Base-by-base conservation (phyloP, 2,888 invertebrate genomes). In the Scaeva pyrastri region DNA sequence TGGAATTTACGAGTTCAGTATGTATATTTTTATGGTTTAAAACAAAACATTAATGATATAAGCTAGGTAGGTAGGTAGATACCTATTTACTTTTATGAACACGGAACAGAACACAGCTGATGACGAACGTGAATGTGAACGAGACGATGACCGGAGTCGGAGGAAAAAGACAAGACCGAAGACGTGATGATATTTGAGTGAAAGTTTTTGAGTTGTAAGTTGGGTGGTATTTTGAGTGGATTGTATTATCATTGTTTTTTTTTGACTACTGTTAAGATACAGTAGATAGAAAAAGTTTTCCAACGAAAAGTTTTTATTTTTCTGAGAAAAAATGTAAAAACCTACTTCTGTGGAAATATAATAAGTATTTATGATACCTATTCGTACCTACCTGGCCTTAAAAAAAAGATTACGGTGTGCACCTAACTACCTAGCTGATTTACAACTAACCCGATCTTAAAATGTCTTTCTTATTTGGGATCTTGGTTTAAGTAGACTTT, bases 41-140 rank as follows among this genome's bases (percentile, higher is more conserved):
- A 52, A 50, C 45, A 19, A 36, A 68, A 48, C 36, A 31, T 26
- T 31, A 7, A 50, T 31, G 5, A 19, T 31, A 31, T 31, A 7
- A 31, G n/a, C n/a, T n/a, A n/a, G n/a, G 31, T 31, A 31, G 31
- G 31, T 31, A 7, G 4, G 31, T 31, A 31, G 31, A 31, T 8
- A 31, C 31, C 31, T 31, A 50, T 50, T 50, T 50, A 50, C 39
- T 31, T 66, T 31, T 41, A 50, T 31, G 55, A 58, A 78, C 41
- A 74, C 66, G 19, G 2, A 58, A 26, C 3, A 58, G n/a, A 48
- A 82, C 58, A 82, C 82, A 76, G 77, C 72, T 82, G 81, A 76
- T 66, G 72, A 23, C 21, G 36, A 66, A 55, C 64, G 48, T 36
- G 31, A 56, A 21, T 55, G 31, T 19, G n/a, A 64, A 26, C 26